These are phyloP conservation scores for Xiphophorus hellerii DNA, from an alignment of 2,113 vertebrate species.

Conservation along the genomic window DNA sequence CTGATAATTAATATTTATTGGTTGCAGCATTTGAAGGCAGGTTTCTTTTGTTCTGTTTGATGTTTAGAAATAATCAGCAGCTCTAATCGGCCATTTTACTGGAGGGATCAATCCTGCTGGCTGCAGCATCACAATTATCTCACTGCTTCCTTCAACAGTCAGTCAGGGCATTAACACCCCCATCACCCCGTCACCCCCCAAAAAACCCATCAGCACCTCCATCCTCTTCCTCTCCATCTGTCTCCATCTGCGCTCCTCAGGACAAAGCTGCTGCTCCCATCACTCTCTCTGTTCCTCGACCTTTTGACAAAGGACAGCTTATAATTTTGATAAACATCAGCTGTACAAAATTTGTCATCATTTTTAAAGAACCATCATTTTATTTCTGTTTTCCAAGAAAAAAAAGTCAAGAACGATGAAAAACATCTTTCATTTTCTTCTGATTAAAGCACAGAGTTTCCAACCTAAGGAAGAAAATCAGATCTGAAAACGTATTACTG, in stretches of 20 bases:
- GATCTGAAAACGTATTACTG: too few relatives aligned
- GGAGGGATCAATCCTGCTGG: conserved; percentile 63
- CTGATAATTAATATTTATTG: neutral
- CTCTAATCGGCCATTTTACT: neutral
- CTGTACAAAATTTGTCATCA: too few relatives aligned
- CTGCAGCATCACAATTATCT: conserved; percentile 82
- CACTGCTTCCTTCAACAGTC: neutral
- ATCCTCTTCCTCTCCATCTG: neutral
- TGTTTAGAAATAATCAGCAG: neutral
- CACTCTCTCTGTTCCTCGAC: too few relatives aligned
- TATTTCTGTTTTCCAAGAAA: too few relatives aligned
- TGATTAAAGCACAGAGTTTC: too few relatives aligned
- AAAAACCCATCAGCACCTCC: conserved; percentile 40
- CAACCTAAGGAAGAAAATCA: too few relatives aligned
- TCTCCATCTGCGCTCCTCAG: conserved; percentile 32
- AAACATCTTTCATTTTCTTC: too few relatives aligned
- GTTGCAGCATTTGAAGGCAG: neutral
- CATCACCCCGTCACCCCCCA: neutral
- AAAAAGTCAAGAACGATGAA: too few relatives aligned
- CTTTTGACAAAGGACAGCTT: too few relatives aligned
- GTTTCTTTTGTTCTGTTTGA: neutral
- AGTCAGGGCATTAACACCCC: conserved; percentile 26
- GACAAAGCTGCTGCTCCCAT: too few relatives aligned
- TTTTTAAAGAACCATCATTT: too few relatives aligned
- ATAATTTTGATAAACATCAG: too few relatives aligned